Evolutionary conservation across 2,797 vertebrate genomes (phyloP), one percentile per base, ranked within the genome.

Genomic region (Sebastes nivosus): DNA sequence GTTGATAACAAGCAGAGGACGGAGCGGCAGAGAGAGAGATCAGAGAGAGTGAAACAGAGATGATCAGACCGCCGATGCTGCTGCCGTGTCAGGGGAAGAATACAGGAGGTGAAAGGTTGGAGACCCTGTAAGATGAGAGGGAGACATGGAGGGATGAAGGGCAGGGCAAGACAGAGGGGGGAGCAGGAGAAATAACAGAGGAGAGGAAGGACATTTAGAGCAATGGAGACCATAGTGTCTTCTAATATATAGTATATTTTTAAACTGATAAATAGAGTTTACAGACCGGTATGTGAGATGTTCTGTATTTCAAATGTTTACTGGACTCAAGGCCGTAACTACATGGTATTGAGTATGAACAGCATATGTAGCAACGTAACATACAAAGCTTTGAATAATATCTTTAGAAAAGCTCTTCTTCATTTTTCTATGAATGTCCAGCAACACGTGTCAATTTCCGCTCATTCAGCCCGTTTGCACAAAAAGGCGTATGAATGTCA

Each of bases 31-130:
- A 38, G 38, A 22, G 67, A 67, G 67, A 71, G 67, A 84, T 76
- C 77, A 82, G 67, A 73, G 67, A 73, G 66, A 24, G 57, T 64
- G 70, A 54, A 34, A 65, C n/a, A 61, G 58, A 72, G 63, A 84
- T 20, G 63, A 73, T 24, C 63, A 60, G 34, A 73, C 55, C 1
- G 8, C 66, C 66, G 32, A 30, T 14, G 58, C 57, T 61, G 75
- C 75, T 67, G 36, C 30, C 0, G 3, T 65, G 70, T 84, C 82
- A 55, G 72, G 29, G 67, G 61, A 50, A 67, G 61, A 87, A 80
- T 68, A 87, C 61, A 27, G 0, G 9, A 80, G 89, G 87, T 84
- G 72, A 88, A 88, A 87, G 89, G 82, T 84, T 10, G 78, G 54
- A 14, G 59, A 84, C 80, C 77, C 42, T 6, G 81, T 81, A 75